These are phyloP conservation scores for Brachirus orientalis DNA, from an alignment of 2,113 vertebrate species.

Conservation along the genomic window DNA sequence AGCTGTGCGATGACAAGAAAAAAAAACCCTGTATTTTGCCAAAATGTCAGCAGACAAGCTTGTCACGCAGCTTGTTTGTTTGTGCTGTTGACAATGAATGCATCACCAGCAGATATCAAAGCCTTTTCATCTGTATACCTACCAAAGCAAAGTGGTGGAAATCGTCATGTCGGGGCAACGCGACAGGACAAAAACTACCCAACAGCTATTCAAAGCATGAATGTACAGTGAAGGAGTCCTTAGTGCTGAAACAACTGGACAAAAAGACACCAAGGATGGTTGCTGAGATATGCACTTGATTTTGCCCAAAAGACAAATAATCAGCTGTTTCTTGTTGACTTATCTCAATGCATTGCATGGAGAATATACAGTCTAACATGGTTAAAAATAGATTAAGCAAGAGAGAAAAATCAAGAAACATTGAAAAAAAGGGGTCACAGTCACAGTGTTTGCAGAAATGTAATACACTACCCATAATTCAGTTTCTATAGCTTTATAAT, in stretches of 20 bases:
- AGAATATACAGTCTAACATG: no score
- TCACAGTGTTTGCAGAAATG: no score
- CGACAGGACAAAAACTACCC: neutral
- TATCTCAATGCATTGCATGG: neutral
- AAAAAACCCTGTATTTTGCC: neutral
- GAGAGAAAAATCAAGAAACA: no score
- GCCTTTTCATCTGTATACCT: neutral
- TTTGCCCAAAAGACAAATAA: constrained; percentile 15
- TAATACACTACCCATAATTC: no score
- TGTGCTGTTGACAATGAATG: constrained; percentile 2
- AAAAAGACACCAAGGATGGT: constrained; percentile 7
- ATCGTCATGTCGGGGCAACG: neutral
- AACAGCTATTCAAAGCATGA: constrained; percentile 11
- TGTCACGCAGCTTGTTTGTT: neutral
- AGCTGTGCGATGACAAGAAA: neutral
- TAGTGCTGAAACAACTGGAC: constrained; percentile 2
- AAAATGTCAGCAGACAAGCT: neutral
- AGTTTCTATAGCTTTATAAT: no score
- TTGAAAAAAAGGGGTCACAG: no score
- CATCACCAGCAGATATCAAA: neutral
- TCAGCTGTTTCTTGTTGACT: constrained; percentile 9
- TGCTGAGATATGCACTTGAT: constrained; percentile 34
- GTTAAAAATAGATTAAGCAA: no score
- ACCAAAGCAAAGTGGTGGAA: neutral
- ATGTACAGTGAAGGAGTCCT: constrained; percentile 19